Base-by-base conservation (phyloP, 2,888 invertebrate species). In the Scaeva pyrastri region DNA sequence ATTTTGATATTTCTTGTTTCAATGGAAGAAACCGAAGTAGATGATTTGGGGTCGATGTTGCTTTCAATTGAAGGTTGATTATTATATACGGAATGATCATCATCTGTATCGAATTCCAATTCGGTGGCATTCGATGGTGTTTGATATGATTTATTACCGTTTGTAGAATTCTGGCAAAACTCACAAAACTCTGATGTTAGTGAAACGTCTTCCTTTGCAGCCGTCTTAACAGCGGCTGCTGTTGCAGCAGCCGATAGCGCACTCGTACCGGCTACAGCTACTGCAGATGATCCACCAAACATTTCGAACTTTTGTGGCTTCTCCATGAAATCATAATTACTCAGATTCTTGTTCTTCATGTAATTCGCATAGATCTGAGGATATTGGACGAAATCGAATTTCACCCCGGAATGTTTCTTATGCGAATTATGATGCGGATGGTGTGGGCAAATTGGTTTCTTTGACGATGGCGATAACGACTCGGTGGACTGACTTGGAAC, bases 101-200 rank as follows among this genome's bases (percentile, higher is more conserved):
- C 91, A 74, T 92, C 92, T 58, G 93, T 92, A 86, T 94, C 94
- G 83, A 93, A 94, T 89, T 94, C 94, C 92, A 96, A 94, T 90
- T 96, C 96, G 0, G 96, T 96, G 41, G 96, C 96, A 91, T 96
- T 96, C 0, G 96, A 96, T 0, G 96, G 96, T 0, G 96, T 96
- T 90, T 96, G 96, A 52, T 96, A 92, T 87, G 94, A 93, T 36
- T 94, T 94, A 55, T 94, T 93, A 91, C 94, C 93, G 88, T 94
- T 94, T 88, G 50, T 68, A 19, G 93, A 93, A 89, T 93, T 92
- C 12, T 86, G 91, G 75, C 94, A 94, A 7, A 93, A 92, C 88
- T 94, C 93, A 82, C 94, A 94, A 16, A 93, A 92, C 41, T 91
- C 90, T 88, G 94, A 93, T 82, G 93, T 56, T 0, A 73, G 50